Evolutionary conservation across 2,888 invertebrate species (phyloP).

Genomic region (Spisula subtruncata): DNA sequence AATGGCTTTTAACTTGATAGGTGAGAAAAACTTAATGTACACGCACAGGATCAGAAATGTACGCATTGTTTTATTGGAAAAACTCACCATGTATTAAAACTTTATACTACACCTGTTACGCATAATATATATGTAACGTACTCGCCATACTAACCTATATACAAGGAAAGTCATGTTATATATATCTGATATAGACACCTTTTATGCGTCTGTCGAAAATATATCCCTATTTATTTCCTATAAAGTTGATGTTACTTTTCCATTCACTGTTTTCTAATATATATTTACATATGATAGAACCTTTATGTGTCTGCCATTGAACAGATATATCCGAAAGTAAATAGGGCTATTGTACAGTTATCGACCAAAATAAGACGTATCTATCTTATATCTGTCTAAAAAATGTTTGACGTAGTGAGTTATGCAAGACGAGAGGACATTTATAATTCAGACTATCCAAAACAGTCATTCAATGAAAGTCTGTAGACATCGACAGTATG

Average conservation of each 20-base stretch:
- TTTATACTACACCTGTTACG: too few relatives aligned
- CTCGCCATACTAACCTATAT: too few relatives aligned
- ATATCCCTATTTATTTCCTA: neutral
- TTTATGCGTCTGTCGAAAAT: conserved; percentile 9
- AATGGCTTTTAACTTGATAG: too few relatives aligned
- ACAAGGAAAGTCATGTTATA: too few relatives aligned
- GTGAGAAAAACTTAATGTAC: too few relatives aligned
- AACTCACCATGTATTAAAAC: too few relatives aligned
- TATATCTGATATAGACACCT: neutral
- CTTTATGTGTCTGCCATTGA: neutral
- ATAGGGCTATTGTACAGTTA: neutral
- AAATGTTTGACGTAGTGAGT: neutral
- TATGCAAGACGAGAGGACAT: neutral
- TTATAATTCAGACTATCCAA: neutral
- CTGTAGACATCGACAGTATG: too few relatives aligned
- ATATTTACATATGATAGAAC: neutral
- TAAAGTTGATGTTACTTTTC: too few relatives aligned
- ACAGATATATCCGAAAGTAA: neutral
- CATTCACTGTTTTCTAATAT: neutral
- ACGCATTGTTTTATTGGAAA: too few relatives aligned
- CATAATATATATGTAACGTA: too few relatives aligned
- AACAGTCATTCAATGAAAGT: neutral
- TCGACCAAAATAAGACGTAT: neutral
- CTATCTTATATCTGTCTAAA: neutral
- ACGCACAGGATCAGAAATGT: too few relatives aligned